Conservation (phyloP, 2,113 vertebrate genomes). For the Paradoxurus hermaphroditus region DNA sequence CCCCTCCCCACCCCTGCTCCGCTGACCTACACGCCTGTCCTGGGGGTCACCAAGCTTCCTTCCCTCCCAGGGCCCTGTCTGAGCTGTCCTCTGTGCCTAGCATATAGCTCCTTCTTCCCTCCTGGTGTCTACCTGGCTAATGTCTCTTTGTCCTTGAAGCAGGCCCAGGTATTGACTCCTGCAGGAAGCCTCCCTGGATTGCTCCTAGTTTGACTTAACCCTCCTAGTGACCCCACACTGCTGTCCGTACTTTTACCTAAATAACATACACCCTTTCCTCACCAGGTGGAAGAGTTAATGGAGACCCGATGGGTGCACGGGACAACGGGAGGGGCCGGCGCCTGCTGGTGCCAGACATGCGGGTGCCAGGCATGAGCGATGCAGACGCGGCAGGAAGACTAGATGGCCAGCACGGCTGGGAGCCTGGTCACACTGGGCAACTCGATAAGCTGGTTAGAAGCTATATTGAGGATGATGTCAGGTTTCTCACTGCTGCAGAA, state of each 20-base stretch:
- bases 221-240: not conserved
- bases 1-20: not conserved
- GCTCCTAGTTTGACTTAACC: not conserved
- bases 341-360: not conserved
- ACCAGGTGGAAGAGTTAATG: too few species aligned
- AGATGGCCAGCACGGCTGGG: not conserved
- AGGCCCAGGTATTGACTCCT: not conserved
- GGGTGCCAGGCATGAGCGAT: not conserved
- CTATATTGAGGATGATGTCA: not conserved
- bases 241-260: not conserved
- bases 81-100: not conserved
- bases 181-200: not conserved
- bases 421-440: not conserved
- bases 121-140: too few species aligned
- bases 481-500: not conserved
- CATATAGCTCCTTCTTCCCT: not conserved
- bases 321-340: not conserved
- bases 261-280: not conserved
- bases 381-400: not conserved
- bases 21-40: not conserved
- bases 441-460: not conserved
- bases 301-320: not conserved
- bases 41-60: not conserved
- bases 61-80: not conserved
- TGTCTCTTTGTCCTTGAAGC: not conserved